These are phyloP conservation scores for Helostoma temminkii DNA, from an alignment of 2,797 vertebrate genomes.

Conservation along the genomic window DNA sequence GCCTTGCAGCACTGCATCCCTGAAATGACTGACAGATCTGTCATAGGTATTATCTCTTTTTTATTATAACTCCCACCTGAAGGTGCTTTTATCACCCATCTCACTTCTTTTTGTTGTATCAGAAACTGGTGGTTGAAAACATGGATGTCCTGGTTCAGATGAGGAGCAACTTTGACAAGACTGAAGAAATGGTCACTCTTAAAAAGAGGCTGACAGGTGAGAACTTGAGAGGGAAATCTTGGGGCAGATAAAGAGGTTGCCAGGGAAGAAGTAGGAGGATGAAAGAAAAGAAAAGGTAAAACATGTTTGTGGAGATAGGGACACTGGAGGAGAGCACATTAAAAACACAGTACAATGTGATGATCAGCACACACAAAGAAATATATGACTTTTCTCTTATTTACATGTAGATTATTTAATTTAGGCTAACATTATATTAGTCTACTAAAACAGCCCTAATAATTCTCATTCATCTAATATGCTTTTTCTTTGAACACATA, in stretches of 20 bases:
- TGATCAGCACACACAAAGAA: too few relatives aligned
- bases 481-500: not conserved
- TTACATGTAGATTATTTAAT: too few relatives aligned
- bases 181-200: slow-evolving; percentile 86
- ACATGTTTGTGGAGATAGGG: not conserved
- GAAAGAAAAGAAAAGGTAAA: slow-evolving; percentile 5
- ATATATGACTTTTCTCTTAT: too few relatives aligned
- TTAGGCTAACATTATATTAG: too few relatives aligned
- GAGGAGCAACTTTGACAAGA: slow-evolving; percentile 88
- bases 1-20: slow-evolving; percentile 1
- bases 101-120: slow-evolving; percentile 35
- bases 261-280: not conserved
- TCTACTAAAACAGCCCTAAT: too few relatives aligned
- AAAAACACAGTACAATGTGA: not conserved
- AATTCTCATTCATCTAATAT: not conserved
- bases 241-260: not conserved
- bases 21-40: slow-evolving; percentile 20
- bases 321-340: not conserved
- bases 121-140: slow-evolving; percentile 96
- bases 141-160: slow-evolving; percentile 96
- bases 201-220: slow-evolving; percentile 89
- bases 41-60: slow-evolving; percentile 9
- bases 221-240: slow-evolving; percentile 21
- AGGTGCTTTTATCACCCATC: slow-evolving; percentile 21
- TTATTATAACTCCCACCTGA: slow-evolving; percentile 4